Evolutionary conservation across 2,113 vertebrate genomes (phyloP).

Genomic region (Trematomus loennbergii): DNA sequence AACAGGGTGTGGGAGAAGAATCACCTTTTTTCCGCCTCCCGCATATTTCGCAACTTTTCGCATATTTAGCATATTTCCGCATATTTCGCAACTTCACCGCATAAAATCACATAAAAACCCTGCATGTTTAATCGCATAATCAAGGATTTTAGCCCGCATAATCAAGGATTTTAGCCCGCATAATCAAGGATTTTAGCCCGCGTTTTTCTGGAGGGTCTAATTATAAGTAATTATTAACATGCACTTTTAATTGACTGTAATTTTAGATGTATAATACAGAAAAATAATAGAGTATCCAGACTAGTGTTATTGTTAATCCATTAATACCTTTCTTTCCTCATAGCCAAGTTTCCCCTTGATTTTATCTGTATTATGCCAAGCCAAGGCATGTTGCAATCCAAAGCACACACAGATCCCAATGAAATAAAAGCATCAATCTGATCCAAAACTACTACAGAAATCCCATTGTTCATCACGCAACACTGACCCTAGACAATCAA

Average conservation of each 20-base stretch:
- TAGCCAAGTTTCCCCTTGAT: background rate
- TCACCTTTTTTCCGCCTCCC: no score
- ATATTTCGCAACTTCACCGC: no score
- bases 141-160: no score
- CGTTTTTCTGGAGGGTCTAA: no score
- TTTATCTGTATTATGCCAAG: conserved; percentile 46
- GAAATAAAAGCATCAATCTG: conserved; percentile 54
- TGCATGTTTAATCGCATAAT: no score
- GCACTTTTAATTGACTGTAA: conserved; percentile 13
- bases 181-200: no score
- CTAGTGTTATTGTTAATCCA: conserved; percentile 27
- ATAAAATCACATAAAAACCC: no score
- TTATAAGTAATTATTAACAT: conserved; percentile 43
- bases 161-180: no score
- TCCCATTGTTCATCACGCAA: conserved; percentile 69
- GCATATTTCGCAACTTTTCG: no score
- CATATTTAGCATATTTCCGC: no score
- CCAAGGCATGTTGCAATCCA: conserved; percentile 59
- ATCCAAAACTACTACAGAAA: conserved; percentile 70
- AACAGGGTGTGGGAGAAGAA: no score
- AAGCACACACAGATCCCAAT: conserved; percentile 53
- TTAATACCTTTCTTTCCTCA: conserved; percentile 24
- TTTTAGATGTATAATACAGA: conserved; percentile 12
- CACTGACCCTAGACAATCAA: conserved; percentile 33
- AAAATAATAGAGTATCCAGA: background rate